Evolutionary conservation across 1,140 invertebrate genomes (phyloP), one percentile per base, ranked within the genome.

Genomic region (Drosophila ironensis): DNA sequence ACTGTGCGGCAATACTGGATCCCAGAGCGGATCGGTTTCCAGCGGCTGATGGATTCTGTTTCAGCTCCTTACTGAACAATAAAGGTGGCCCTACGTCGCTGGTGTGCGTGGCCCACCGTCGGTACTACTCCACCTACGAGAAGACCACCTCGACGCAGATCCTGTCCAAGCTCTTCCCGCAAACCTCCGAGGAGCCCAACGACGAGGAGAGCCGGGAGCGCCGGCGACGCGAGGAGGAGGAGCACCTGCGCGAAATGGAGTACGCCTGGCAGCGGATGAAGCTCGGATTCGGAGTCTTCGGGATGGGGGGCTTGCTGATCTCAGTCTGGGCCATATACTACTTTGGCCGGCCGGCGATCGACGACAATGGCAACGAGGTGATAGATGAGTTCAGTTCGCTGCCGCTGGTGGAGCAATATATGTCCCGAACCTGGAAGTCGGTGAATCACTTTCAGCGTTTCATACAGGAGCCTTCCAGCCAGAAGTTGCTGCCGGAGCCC

Each of bases 401-500:
- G 90, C 94, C 96, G 17, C 82, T 92, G 2, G 77, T 93, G 9
- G 80, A 94, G 67, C 95, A 96, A 90, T 95, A 96, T 81, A 81
- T 94, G n/a, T 92, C 92, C 40, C 91, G 96, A 46, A 93, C 95
- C 3, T 93, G 92, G 88, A 94, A 92, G 71, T 94, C 96, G 84
- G 88, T 96, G 3, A 94, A 93, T 59, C 95, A 94, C 82, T 96
- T 95, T 81, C 93, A 94, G 84, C 95, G 94, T 93, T 93, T 96
- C 90, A 96, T 98, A 38, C 94, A 97, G 91, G 97, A 99, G 88
- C 98, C 98, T 2, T 98, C 97, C 2, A 93, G 97, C 60, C 95
- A 98, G 48, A 97, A 98, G 89, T 90, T 99, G 5, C 91, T 99
- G 37, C 99, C 99, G 12, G 98, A 99, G 90, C 96, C 98, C 6